Conservation (phyloP, 2,113 vertebrate species). For the Leucosticte australis region DNA sequence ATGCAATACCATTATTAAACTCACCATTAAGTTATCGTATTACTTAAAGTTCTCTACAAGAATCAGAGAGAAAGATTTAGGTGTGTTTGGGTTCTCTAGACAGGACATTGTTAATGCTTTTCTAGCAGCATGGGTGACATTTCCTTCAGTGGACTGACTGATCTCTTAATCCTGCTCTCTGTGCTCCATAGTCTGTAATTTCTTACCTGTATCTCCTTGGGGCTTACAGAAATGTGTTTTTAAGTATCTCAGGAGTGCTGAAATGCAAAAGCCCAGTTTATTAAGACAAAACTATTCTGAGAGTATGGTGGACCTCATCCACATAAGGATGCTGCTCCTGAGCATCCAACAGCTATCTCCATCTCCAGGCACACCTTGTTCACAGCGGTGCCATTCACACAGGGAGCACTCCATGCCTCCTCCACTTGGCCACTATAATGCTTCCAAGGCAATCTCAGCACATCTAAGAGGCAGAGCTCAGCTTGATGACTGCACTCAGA, state of each 20-base stretch:
- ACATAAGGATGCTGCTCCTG: background rate
- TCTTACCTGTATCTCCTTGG: background rate
- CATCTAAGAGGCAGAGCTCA: background rate
- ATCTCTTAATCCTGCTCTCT: background rate
- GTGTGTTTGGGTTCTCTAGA: background rate
- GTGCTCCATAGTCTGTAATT: background rate
- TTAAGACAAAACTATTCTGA: background rate
- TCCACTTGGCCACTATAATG: background rate
- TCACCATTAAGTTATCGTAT: background rate
- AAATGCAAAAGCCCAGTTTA: background rate
- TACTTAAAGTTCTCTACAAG: background rate
- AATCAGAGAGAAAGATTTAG: background rate
- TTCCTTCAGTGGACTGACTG: background rate
- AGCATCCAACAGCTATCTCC: background rate
- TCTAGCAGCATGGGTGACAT: background rate
- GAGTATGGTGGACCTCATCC: background rate
- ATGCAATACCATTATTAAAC: background rate
- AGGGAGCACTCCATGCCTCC: background rate
- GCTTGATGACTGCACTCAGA: background rate
- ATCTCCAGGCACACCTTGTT: background rate
- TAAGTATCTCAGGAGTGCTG: background rate
- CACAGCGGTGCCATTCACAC: background rate
- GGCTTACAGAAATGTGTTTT: background rate
- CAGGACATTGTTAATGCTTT: background rate
- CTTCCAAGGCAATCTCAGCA: background rate